A percentile compares a stretch with the other conserved stretches of the same genome.
These are phyloP conservation scores for Synanthedon tipuliformis DNA, from an alignment of 2,888 invertebrate species.

Conservation along the genomic window DNA sequence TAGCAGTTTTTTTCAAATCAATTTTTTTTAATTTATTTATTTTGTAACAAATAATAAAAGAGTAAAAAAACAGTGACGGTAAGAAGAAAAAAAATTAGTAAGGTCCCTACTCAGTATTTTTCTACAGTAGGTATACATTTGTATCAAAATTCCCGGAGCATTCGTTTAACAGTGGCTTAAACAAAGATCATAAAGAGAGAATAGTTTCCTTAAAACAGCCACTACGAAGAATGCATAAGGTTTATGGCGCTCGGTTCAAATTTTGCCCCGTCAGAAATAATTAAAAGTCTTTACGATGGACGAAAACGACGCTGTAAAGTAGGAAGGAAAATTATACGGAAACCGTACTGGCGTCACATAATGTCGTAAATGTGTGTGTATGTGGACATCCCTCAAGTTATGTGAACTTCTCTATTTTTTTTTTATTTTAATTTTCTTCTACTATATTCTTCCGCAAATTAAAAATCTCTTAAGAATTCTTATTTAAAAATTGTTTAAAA, in stretches of 20 bases:
- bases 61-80: too few species aligned
- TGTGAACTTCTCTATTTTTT: background rate
- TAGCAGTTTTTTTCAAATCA: too few species aligned
- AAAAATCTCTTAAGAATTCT: too few species aligned
- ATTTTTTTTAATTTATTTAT: too few species aligned
- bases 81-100: too few species aligned
- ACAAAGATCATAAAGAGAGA: constrained; percentile 27
- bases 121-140: too few species aligned
- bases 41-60: too few species aligned
- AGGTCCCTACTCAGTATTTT: too few species aligned
- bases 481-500: too few species aligned
- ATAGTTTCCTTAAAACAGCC: constrained; percentile 25
- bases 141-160: background rate
- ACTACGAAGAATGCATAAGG: constrained; percentile 39
- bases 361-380: constrained; percentile 36
- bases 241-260: constrained; percentile 30
- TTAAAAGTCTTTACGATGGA: constrained; percentile 57
- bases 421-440: too few species aligned
- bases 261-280: constrained; percentile 50
- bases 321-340: constrained; percentile 43
- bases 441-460: too few species aligned
- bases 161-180: constrained; percentile 26
- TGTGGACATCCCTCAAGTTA: constrained; percentile 2
- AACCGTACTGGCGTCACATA: constrained; percentile 31
- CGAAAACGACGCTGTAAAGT: constrained; percentile 58